Conservation (phyloP, 2,888 invertebrate species). For the Galerucella pusilla region DNA sequence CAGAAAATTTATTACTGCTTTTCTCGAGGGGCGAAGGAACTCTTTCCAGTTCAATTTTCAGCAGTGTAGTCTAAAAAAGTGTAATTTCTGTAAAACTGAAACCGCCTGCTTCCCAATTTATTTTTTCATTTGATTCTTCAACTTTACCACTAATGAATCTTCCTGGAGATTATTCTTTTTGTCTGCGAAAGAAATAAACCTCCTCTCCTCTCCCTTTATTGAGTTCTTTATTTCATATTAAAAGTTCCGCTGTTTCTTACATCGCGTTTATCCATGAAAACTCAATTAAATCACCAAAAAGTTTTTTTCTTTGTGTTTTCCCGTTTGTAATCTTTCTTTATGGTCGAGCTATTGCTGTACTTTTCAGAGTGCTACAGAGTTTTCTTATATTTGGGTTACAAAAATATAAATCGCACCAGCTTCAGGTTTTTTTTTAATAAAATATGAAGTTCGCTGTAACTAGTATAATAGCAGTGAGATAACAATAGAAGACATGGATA, state of each 20-base stretch:
- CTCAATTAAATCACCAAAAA: slow-evolving; percentile 21
- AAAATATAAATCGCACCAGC: neutral
- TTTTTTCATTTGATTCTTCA: slow-evolving; percentile 2
- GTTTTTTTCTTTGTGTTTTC: slow-evolving; percentile 6
- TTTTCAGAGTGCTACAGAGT: neutral
- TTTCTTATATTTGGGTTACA: neutral
- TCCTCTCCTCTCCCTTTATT: neutral
- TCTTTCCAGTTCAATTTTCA: neutral
- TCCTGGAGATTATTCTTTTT: neutral
- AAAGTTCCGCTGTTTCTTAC: slow-evolving; percentile 22
- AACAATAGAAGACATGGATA: too few species aligned
- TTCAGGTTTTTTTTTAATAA: neutral
- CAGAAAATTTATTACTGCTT: too few species aligned
- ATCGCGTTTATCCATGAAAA: slow-evolving; percentile 22
- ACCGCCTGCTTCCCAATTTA: neutral
- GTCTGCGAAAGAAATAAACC: neutral
- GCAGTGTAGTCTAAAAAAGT: neutral
- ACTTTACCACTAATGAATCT: slow-evolving; percentile 11
- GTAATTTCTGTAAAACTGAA: neutral
- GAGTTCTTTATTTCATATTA: slow-evolving; percentile 23
- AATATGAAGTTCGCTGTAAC: neutral
- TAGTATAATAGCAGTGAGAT: too few species aligned
- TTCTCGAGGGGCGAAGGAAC: too few species aligned
- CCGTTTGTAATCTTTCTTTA: slow-evolving; percentile 17
- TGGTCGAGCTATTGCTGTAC: neutral